phyloP scores from a whole-genome alignment of 2,888 invertebrate genomes.

The Philhelius pedissequus region DNA sequence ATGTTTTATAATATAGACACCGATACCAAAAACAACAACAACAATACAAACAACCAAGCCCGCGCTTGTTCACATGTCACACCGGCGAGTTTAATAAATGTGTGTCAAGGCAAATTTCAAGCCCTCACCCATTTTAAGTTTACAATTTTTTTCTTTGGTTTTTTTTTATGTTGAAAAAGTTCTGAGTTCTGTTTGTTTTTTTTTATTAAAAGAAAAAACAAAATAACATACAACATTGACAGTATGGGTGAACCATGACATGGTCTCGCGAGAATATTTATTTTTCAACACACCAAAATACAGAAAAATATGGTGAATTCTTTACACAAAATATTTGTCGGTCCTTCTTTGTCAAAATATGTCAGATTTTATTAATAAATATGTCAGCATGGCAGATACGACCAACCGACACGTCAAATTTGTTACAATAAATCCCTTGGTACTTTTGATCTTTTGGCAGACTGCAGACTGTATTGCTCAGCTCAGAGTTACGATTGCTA shows the following conservation, averaged over 20 bases:
- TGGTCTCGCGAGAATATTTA: slow-evolving; percentile 34
- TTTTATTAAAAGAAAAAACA: neutral
- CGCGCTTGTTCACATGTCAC: neutral
- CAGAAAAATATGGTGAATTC: neutral
- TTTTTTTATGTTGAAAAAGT: slow-evolving; percentile 21
- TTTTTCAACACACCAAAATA: slow-evolving; percentile 44
- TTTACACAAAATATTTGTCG: neutral
- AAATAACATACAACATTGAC: neutral
- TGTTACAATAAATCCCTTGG: slow-evolving; percentile 45
- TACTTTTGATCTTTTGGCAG: slow-evolving; percentile 46
- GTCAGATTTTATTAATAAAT: slow-evolving; percentile 57
- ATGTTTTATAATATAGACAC: slow-evolving; percentile 4
- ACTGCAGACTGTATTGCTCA: neutral
- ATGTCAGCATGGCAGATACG: slow-evolving; percentile 15
- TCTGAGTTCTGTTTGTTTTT: slow-evolving; percentile 28
- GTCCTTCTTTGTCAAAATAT: neutral
- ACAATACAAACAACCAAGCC: neutral
- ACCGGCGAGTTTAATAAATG: neutral
- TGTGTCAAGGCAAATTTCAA: slow-evolving; percentile 55
- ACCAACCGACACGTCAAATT: slow-evolving; percentile 29
- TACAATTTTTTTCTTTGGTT: neutral
- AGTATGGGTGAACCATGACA: neutral
- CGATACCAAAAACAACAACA: neutral
- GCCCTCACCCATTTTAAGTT: neutral
- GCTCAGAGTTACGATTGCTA: neutral